phyloP scores from a whole-genome alignment of 1,140 invertebrate genomes.

The Apis florea region DNA sequence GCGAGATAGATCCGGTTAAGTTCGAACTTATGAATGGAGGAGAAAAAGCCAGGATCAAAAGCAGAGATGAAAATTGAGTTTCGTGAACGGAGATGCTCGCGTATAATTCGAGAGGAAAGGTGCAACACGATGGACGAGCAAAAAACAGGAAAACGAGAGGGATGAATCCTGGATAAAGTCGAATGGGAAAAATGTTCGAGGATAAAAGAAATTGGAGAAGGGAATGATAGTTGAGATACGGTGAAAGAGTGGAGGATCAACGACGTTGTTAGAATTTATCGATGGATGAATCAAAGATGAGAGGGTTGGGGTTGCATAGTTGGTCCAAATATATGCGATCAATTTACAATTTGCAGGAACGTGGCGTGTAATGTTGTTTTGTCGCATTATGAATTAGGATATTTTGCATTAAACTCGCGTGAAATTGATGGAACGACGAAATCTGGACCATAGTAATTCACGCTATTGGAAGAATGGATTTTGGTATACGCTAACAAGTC shows the following conservation, averaged over 20 bases:
- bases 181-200: background rate
- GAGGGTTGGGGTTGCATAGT: background rate
- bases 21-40: background rate
- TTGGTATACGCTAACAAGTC: too few relatives aligned
- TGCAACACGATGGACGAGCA: background rate
- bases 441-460: background rate
- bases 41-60: background rate
- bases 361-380: background rate
- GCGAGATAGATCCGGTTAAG: conserved; percentile 4
- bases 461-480: background rate
- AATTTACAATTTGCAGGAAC: conserved; percentile 12
- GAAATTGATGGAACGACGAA: background rate
- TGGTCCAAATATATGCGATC: background rate
- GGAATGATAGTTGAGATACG: background rate
- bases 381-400: background rate
- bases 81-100: background rate
- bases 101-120: background rate
- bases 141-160: background rate
- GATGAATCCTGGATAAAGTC: background rate
- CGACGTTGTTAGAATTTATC: conserved; percentile 29
- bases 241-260: background rate
- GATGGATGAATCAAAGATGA: background rate
- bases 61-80: background rate
- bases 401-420: conserved; percentile 13
- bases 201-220: background rate